Base-by-base conservation (phyloP, 2,888 invertebrate species). In the Prenolepis imparis region DNA sequence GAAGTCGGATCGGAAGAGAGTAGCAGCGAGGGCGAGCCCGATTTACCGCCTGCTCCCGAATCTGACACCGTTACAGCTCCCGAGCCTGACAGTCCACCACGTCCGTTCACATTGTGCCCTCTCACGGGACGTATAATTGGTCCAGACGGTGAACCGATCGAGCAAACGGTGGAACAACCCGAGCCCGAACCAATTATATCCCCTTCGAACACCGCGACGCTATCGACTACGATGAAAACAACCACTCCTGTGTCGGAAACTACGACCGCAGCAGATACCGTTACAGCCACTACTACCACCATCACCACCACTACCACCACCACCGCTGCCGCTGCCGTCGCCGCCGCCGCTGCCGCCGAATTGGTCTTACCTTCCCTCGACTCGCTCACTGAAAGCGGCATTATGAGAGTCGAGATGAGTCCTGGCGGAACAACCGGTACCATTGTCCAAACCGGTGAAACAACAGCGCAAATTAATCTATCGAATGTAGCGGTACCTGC, bases 81-180 rank as follows among this genome's bases (percentile, higher is more conserved):
- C 18, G 95, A 95, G 86, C 96, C 96, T 0, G 96, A 96, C n/a
- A 96, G 96, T 92, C 97, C 97, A 28, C 96, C 96, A 12, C 95
- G 96, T 83, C 96, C 96, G 78, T 96, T 97, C 78, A 97, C 97
- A 66, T 95, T 98, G 87, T 97, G 97, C 92, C 97, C 97, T 0
- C 94, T 96, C 21, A 97, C 97, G 1, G 97, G 97, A 77, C 93
- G 95, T 48, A 93, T 93, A 44, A 93, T 94, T 32, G 92, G 95
- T n/a, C 92, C 94, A 8, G 92, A 94, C 83, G 92, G 95, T 73
- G 91, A 95, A 90, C 92, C 94, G 82, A 85, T 95, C 83, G 93
- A 95, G 83, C 92, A 95, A 89, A 87, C 89, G 8, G 90, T 85
- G 0, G 90, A 90, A n/a, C 48, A 52, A 68, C 73, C 87, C 0